Evolutionary conservation across 2,888 invertebrate species (phyloP).

Genomic region (Dasysyrphus tricinctus): DNA sequence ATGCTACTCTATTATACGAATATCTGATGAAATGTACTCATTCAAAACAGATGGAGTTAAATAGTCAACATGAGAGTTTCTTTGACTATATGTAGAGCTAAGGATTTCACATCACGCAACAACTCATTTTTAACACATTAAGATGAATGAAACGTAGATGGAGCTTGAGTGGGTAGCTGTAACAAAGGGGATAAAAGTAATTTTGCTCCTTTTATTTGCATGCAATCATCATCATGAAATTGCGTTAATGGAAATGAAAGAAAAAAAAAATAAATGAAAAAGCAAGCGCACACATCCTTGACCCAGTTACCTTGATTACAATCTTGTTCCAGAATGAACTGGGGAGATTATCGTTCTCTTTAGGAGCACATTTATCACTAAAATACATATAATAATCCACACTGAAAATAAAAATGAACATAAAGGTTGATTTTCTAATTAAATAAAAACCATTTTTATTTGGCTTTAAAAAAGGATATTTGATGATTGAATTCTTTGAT

Average conservation of each 20-base stretch:
- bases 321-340: constrained; percentile 32
- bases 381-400: not conserved
- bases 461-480: too few relatives aligned
- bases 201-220: constrained; percentile 62
- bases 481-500: too few relatives aligned
- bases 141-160: not conserved
- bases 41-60: constrained; percentile 23
- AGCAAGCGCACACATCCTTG: constrained; percentile 42
- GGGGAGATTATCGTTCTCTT: constrained; percentile 14
- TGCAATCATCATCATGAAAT: constrained; percentile 69
- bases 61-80: constrained; percentile 11
- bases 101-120: constrained; percentile 58
- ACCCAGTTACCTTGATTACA: constrained; percentile 58
- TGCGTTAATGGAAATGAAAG: constrained; percentile 68
- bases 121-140: constrained; percentile 41
- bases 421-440: not conserved
- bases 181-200: constrained; percentile 20
- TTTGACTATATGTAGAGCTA: not conserved
- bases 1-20: constrained; percentile 16
- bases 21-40: constrained; percentile 11
- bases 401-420: not conserved
- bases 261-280: constrained; percentile 21
- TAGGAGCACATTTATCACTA: not conserved
- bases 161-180: not conserved
- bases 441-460: not conserved